These are phyloP conservation scores for Dicaeum eximium DNA, from an alignment of 2,113 vertebrate species.

Conservation along the genomic window DNA sequence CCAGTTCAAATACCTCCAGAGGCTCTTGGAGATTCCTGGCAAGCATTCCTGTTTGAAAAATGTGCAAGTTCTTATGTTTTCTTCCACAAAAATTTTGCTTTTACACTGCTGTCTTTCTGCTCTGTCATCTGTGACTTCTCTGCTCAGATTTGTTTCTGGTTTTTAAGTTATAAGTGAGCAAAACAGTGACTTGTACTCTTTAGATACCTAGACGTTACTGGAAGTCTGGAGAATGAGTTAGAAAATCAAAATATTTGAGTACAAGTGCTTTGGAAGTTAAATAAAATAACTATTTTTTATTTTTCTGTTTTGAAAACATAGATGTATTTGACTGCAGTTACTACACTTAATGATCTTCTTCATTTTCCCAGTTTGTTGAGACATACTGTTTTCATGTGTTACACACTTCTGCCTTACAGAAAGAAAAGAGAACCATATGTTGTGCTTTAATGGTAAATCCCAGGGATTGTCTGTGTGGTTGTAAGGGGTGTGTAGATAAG, in stretches of 20 bases:
- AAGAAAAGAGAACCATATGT: slow-evolving; percentile 28
- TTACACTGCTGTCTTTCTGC: slow-evolving; percentile 83
- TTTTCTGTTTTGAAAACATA: neutral
- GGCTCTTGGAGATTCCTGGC: slow-evolving; percentile 79
- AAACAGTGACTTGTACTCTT: neutral
- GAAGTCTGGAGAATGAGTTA: neutral
- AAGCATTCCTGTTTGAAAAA: slow-evolving; percentile 82
- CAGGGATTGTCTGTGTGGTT: neutral
- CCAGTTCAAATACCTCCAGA: slow-evolving; percentile 79
- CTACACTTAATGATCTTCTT: neutral
- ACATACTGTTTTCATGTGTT: neutral
- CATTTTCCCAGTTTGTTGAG: neutral
- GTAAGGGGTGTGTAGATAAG: neutral
- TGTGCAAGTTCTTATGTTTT: slow-evolving; percentile 83
- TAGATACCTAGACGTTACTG: neutral
- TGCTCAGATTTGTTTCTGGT: slow-evolving; percentile 70
- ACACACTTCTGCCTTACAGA: neutral
- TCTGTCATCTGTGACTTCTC: slow-evolving; percentile 86
- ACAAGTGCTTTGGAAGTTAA: neutral
- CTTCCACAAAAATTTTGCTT: slow-evolving; percentile 85
- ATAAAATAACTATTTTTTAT: neutral
- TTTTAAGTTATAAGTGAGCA: neutral
- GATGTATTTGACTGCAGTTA: neutral
- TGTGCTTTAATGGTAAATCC: slow-evolving; percentile 19
- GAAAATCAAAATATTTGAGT: neutral